Conservation (phyloP, 92 coral and sea anemone species). For the Epizoanthus illoricatus region DNA sequence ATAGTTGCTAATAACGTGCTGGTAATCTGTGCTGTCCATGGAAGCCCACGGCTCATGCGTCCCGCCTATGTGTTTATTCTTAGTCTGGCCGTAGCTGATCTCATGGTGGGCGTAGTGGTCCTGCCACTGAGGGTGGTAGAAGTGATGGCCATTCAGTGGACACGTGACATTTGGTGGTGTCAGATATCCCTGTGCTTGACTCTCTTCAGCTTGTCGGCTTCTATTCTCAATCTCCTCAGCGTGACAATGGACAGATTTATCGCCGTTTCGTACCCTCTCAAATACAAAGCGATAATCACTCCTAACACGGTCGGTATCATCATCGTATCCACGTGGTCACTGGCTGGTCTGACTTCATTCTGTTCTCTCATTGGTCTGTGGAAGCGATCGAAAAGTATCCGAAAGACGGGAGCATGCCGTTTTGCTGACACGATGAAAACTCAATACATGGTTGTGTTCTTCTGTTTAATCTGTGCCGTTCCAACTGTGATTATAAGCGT, state of each 20-base stretch:
- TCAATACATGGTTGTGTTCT: slow-evolving; percentile 42
- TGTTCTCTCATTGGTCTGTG: slow-evolving; percentile 48
- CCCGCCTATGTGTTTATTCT: slow-evolving; percentile 46
- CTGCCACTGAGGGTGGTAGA: slow-evolving; percentile 49
- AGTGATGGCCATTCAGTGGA: slow-evolving; percentile 39
- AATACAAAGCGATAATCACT: slow-evolving; percentile 45
- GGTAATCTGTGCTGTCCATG: slow-evolving; percentile 41
- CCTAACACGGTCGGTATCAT: background rate
- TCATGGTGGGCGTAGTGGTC: slow-evolving; percentile 55
- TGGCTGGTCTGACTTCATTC: slow-evolving; percentile 39
- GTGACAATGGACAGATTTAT: slow-evolving; percentile 58
- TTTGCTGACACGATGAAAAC: slow-evolving; percentile 48
- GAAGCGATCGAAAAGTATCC: background rate
- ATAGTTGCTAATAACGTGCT: slow-evolving; percentile 43
- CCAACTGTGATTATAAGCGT: slow-evolving; percentile 48
- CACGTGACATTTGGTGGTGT: slow-evolving; percentile 51
- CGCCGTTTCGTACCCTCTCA: slow-evolving; percentile 52
- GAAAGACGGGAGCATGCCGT: slow-evolving; percentile 27
- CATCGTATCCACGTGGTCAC: slow-evolving; percentile 40
- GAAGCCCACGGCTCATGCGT: slow-evolving; percentile 40
- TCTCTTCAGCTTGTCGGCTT: slow-evolving; percentile 53
- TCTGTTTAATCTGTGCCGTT: slow-evolving; percentile 42
- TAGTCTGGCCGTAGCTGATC: slow-evolving; percentile 52
- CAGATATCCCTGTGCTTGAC: slow-evolving; percentile 44
- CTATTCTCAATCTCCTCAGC: slow-evolving; percentile 47